Base-by-base conservation (phyloP, 2,113 vertebrate species). In the Burhinus bistriatus region DNA sequence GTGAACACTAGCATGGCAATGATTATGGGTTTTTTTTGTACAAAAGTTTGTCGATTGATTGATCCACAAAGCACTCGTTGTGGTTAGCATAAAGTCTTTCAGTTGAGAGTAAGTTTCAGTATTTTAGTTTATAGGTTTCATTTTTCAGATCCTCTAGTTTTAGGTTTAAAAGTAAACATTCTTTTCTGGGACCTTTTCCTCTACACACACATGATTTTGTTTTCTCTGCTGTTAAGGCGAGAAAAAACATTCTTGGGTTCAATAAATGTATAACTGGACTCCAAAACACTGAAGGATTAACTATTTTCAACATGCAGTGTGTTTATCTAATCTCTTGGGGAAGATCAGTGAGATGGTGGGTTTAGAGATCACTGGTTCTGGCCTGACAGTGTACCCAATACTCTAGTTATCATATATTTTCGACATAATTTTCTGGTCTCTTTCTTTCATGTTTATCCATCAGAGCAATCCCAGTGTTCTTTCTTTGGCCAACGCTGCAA, bases 111-210 rank as follows among this genome's bases (percentile, higher is more conserved):
- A 89, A 91, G 36, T 61, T 49, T 54, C 88, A 95, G 85, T 89
- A 90, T 84, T 95, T 90, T 51, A 82, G 66, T 94, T 97, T 80
- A 57, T 47, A 91, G 51, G 51, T 80, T 92, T 94, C 49, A 66
- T 96, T 97, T 83, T 73, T 90, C 8, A 23, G 36, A 95, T 97
- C 80, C 47, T 68, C 51, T 86, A 85, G 59, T 27, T 90, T 96
- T 93, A 93, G 49, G 49, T 97, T 91, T 93, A 93, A 96, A 90
- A 75, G 79, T 95, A 95, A 96, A 83, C 55, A 85, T 5, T 95
- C 52, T 93, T 89, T 87, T 81, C 83, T 70, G 32, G 23, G 45
- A 75, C 29, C 12, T 79, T 55, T 55, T 95, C 38, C 19, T 58
- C 30, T 54, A 26, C 19, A 61, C 3, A 15, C 12, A 32, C 4